Base-by-base conservation (phyloP, 2,113 vertebrate genomes). In the Sialia sialis region DNA sequence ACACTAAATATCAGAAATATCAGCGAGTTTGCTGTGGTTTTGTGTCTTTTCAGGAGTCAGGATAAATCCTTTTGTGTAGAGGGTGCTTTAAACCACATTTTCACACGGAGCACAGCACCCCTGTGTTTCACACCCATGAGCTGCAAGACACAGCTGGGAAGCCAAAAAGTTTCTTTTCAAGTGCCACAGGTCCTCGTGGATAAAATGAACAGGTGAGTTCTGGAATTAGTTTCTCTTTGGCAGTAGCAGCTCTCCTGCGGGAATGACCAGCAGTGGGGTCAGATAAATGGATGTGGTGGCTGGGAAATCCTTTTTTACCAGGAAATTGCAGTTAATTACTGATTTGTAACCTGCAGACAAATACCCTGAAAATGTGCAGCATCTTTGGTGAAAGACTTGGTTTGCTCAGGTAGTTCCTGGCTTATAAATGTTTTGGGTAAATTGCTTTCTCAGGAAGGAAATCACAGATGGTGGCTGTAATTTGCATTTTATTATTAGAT, bases 21-120 rank as follows among this genome's bases (percentile, higher is more conserved):
- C 30, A 4, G 2, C 85, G 72, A 9, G 9, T 88, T 55, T 73
- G 32, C 51, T 68, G 22, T 82, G 19, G 2, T 55, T 88, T 22
- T 97, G 15, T 97, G 17, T 69, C 60, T 88, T 94, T 43, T 46
- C 97, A 99, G 99, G 98, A 99, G 99, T 94, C 99, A 99, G 95
- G 98, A 99, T 97, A 99, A 99, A 92, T 97, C 98, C 30, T 99
- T 99, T 96, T 97, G 97, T 62, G 81, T 98, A 17, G 98, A 98
- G 89, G 98, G 98, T 52, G 98, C 98, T 79, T 92, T 99, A 96
- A 98, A 98, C 75, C 98, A 99, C 54, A 26, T 99, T 85, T 99
- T 99, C 84, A 98, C 98, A 16, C 96, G 89, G 67, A 98, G 99
- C 91, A 89, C 93, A 16, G 97, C 97, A 1, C 97, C 97, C 92